Base-by-base conservation (phyloP, 2,113 vertebrate genomes). In the Excalfactoria chinensis region DNA sequence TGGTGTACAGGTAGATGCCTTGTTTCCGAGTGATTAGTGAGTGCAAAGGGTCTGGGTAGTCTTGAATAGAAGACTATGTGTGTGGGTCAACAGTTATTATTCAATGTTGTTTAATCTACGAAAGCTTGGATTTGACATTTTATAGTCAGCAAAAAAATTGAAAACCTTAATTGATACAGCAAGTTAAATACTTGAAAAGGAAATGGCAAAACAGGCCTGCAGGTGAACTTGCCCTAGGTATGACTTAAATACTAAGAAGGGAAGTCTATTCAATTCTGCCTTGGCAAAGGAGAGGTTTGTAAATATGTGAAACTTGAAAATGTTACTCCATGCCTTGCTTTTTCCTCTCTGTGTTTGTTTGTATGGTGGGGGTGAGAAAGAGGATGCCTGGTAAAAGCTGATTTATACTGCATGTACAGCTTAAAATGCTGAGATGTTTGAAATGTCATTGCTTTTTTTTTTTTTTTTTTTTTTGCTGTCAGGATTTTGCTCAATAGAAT, bases 51-150 rank as follows among this genome's bases (percentile, higher is more conserved):
- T 84, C 13, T 43, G 53, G n/a, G 18, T 71, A 20, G 46, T 43
- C 12, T 25, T 3, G 0, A 3, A 30, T 11, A 14, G 28, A 46
- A 58, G 49, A 32, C 13, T 26, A 32, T 7, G 6, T 23, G 3
- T 20, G 7, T 32, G 46, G 60, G 44, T 73, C 5, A 4, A 4
- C 4, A 4, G 12, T 34, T 41, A 19, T 19, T 51, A 21, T 34
- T 67, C 3, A 4, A 4, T 46, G 68, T 71, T 72, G 28, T 64
- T 79, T 51, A 37, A 26, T 22, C 40, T 48, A 30, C 1, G 1
- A 41, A 88, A 84, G 15, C 10, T 77, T 55, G 66, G n/a, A 28
- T 66, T 64, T 32, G 23, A 46, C 23, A 40, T 66, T 64, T 30
- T 35, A 32, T 67, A 32, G n/a, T n/a, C 40, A 80, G 20, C 12